These are phyloP conservation scores for human (Homo sapiens) DNA, from an alignment of 2,113 vertebrate species.

Conservation along the genomic window GRCh38 chr16:69024501-69025000, in stretches of 20 bases:
- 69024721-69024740: not conserved
- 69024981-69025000: no score
- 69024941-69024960: no score
- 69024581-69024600: not conserved
- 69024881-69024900: no score
- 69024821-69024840: no score
- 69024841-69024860: no score
- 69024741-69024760: not conserved
- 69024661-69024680: not conserved
- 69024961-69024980: no score
- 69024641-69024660: not conserved
- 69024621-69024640: not conserved
- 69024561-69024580: not conserved
- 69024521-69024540: no score
- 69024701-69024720: not conserved
- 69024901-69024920: no score
- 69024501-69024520: no score
- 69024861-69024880: no score
- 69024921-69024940: no score
- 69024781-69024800: not conserved
- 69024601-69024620: not conserved
- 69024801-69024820: not conserved
- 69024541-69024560: no score
- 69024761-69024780: conserved; percentile 1
- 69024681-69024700: conserved; percentile 15